Percentiles rank a stretch among this genome's conserved stretches.
Conservation (phyloP, 2,797 vertebrate genomes). For the Pogonophryne albipinna region DNA sequence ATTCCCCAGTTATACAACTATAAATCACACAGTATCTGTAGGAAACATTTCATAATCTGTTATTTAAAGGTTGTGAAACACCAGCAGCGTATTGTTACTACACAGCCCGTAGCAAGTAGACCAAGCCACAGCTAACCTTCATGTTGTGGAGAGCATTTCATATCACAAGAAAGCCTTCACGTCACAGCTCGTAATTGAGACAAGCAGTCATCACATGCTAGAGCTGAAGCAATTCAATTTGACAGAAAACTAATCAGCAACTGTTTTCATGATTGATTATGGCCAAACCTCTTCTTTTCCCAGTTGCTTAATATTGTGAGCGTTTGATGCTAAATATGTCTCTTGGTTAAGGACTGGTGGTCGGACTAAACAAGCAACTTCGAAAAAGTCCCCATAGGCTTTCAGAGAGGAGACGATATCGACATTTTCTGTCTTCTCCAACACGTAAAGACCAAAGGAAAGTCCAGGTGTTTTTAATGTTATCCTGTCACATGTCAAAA, state of each 20-base stretch:
- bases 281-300: background rate
- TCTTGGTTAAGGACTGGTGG: background rate
- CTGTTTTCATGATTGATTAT: background rate
- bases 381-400: background rate
- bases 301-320: background rate
- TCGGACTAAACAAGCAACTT: background rate
- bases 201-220: conserved; percentile 5
- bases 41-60: conserved; percentile 57
- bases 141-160: conserved; percentile 26
- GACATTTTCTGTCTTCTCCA: background rate
- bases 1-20: conserved; percentile 6
- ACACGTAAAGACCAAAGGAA: background rate
- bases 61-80: conserved; percentile 58
- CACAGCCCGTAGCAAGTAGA: conserved; percentile 6
- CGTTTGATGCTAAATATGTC: background rate
- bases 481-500: background rate
- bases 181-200: conserved; percentile 22
- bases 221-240: background rate
- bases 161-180: conserved; percentile 40
- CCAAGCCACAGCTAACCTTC: conserved; percentile 25
- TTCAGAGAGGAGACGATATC: background rate
- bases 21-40: conserved; percentile 20
- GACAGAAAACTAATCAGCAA: background rate
- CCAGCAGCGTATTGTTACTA: conserved; percentile 31
- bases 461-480: background rate